Evolutionary conservation across 2,888 invertebrate genomes (phyloP).

Genomic region (Neoscelio sp.): DNA sequence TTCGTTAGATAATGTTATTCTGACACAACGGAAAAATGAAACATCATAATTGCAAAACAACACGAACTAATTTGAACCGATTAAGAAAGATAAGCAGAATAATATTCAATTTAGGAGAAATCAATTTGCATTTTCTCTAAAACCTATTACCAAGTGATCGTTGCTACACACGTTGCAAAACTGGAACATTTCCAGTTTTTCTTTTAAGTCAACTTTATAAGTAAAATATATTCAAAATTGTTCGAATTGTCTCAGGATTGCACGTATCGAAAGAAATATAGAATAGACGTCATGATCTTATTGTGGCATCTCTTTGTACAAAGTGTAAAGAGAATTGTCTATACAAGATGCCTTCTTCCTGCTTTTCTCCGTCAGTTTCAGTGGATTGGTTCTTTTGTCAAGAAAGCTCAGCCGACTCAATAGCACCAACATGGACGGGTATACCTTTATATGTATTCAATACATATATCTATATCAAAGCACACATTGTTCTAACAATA

Average conservation of each 20-base stretch:
- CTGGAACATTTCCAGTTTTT: neutral
- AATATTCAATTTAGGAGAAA: neutral
- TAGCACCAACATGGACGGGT: conserved; percentile 37
- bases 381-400: conserved; percentile 61
- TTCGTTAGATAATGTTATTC: neutral
- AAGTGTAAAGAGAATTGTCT: conserved; percentile 48
- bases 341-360: conserved; percentile 32
- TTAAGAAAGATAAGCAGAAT: neutral
- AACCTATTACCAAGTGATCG: too few species aligned
- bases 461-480: conserved; percentile 50
- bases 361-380: conserved; percentile 47
- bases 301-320: conserved; percentile 48
- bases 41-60: neutral
- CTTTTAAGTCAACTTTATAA: conserved; percentile 30
- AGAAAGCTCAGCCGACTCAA: conserved; percentile 44
- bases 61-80: neutral
- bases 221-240: conserved; percentile 29
- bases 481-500: conserved; percentile 60
- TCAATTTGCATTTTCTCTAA: too few species aligned
- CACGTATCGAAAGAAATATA: conserved; percentile 36
- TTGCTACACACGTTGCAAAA: too few species aligned
- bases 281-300: conserved; percentile 41
- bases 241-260: conserved; percentile 8
- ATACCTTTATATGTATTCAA: conserved; percentile 44
- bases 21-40: too few species aligned